Evolutionary conservation across 2,113 vertebrate genomes (phyloP).

Genomic region (Phalacrocorax pelagicus): DNA sequence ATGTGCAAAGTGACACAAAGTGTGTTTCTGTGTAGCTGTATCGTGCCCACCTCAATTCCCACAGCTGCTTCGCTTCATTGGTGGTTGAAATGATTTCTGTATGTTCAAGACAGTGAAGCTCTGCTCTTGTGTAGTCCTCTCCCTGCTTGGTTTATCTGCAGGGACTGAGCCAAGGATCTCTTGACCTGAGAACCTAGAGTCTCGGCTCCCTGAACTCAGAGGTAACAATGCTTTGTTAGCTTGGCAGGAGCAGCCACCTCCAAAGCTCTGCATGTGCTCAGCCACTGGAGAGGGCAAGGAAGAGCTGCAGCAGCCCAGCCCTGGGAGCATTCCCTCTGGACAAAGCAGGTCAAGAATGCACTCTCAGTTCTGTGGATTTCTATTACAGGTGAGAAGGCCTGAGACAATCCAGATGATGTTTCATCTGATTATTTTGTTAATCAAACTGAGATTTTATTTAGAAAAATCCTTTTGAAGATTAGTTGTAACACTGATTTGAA

Average conservation of each 20-base stretch:
- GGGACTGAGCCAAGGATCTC: background rate
- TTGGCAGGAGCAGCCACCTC: background rate
- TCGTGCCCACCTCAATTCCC: background rate
- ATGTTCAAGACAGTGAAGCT: background rate
- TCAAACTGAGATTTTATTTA: background rate
- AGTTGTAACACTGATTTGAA: background rate
- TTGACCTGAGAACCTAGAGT: background rate
- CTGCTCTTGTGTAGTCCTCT: background rate
- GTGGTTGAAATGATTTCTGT: background rate
- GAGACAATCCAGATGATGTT: background rate
- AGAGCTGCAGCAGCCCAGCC: background rate
- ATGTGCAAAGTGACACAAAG: background rate
- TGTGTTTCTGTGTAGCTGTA: background rate
- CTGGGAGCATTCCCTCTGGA: background rate
- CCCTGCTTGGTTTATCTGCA: background rate
- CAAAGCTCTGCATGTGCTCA: background rate
- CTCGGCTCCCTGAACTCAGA: background rate
- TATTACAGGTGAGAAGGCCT: background rate
- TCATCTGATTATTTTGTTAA: background rate
- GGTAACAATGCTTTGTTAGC: background rate
- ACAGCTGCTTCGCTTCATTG: background rate
- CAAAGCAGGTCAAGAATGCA: background rate
- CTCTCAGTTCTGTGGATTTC: background rate
- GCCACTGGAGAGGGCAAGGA: background rate
- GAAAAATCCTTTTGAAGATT: background rate